phyloP scores from a whole-genome alignment of 2,113 vertebrate genomes.

The Amia ocellicauda region DNA sequence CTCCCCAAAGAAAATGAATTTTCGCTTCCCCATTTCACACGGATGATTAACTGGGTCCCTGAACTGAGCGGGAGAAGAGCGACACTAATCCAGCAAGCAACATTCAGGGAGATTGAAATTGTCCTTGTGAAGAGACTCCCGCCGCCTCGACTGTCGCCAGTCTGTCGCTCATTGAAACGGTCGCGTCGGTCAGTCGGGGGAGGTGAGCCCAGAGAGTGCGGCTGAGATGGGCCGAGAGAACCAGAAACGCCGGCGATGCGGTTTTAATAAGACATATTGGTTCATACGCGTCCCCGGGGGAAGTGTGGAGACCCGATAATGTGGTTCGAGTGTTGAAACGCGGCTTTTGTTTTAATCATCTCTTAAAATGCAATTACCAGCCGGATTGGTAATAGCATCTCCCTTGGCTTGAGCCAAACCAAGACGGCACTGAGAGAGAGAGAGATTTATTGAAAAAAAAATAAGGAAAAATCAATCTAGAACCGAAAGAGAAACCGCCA shows the following conservation, averaged over 20 bases:
- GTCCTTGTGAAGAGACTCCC: neutral
- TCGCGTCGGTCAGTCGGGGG: neutral
- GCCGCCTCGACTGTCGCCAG: no score
- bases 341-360: slow-evolving; percentile 25
- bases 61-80: neutral
- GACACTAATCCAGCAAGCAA: neutral
- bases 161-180: neutral
- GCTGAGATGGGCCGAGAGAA: neutral
- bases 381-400: slow-evolving; percentile 7
- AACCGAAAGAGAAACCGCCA: no score
- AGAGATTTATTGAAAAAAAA: no score
- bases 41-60: slow-evolving; percentile 3
- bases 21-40: neutral
- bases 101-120: neutral
- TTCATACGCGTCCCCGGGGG: slow-evolving; percentile 13
- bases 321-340: slow-evolving; percentile 13
- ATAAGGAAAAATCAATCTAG: no score
- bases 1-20: neutral
- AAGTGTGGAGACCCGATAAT: slow-evolving; percentile 13
- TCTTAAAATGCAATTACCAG: slow-evolving; percentile 23
- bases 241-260: slow-evolving; percentile 10
- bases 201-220: neutral
- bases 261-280: slow-evolving; percentile 35
- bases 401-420: neutral
- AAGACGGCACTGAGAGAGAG: neutral